phyloP scores from a whole-genome alignment of 2,888 invertebrate genomes.

The Phymatocera aterrima region DNA sequence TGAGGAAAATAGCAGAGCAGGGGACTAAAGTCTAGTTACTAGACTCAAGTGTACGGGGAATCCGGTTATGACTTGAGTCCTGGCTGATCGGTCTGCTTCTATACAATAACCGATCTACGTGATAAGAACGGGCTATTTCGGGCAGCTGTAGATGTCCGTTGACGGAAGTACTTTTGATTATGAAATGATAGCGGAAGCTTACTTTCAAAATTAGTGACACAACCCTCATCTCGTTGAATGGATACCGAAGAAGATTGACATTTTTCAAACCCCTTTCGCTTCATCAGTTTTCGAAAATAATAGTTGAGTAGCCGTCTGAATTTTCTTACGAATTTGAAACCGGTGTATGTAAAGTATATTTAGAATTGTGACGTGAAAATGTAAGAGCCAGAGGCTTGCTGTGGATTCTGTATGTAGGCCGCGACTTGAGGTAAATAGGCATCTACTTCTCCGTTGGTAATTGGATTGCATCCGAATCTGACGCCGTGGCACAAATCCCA shows the following conservation, averaged over 20 bases:
- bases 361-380: not conserved
- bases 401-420: conserved; percentile 6
- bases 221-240: too few relatives aligned
- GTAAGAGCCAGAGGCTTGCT: not conserved
- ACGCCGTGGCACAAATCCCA: conserved; percentile 1
- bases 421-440: conserved; percentile 33
- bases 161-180: not conserved
- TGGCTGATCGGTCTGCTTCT: not conserved
- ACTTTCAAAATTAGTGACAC: not conserved
- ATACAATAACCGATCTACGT: not conserved
- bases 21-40: conserved; percentile 14
- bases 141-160: not conserved
- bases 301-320: not conserved
- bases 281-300: not conserved
- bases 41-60: not conserved
- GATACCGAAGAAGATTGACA: not conserved
- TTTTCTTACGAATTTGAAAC: not conserved
- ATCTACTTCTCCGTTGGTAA: conserved; percentile 31
- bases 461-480: conserved; percentile 43
- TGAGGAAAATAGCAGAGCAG: not conserved
- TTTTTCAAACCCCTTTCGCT: not conserved
- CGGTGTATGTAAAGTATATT: not conserved
- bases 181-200: not conserved
- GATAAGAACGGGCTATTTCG: not conserved
- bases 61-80: conserved; percentile 4